Percentiles rank a stretch among this genome's conserved stretches.
These are phyloP conservation scores for Lordiphosa mommai DNA, from an alignment of 1,140 invertebrate genomes.

Conservation along the genomic window DNA sequence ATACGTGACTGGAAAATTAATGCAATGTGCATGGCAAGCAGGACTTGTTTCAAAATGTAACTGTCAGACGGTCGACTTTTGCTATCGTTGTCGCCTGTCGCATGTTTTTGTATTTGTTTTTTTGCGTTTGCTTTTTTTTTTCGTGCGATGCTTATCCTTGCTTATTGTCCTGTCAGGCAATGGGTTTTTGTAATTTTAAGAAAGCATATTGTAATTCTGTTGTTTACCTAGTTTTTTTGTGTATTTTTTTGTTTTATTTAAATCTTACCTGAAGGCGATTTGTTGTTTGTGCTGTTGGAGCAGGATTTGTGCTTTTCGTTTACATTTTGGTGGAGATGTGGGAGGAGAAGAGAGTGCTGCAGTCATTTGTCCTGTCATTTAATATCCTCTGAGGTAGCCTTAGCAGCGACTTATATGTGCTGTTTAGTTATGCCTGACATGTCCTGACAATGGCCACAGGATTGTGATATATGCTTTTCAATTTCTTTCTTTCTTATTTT, in stretches of 20 bases:
- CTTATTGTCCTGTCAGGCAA: constrained; percentile 67
- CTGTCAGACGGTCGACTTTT: constrained; percentile 39
- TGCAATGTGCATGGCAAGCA: constrained; percentile 49
- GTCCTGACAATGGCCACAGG: constrained; percentile 47
- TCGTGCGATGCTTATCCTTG: constrained; percentile 58
- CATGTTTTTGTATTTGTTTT: constrained; percentile 31
- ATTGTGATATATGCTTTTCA: constrained; percentile 69
- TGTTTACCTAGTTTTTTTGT: constrained; percentile 51
- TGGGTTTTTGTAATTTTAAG: constrained; percentile 55
- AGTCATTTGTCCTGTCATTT: constrained; percentile 71
- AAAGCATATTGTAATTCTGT: constrained; percentile 75
- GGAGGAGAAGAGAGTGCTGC: constrained; percentile 18
- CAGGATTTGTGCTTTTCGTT: constrained; percentile 47
- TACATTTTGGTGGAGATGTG: constrained; percentile 1
- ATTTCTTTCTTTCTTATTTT: constrained; percentile 28
- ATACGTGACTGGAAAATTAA: constrained; percentile 75
- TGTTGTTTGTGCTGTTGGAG: constrained; percentile 27
- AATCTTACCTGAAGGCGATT: constrained; percentile 59
- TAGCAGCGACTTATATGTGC: constrained; percentile 58
- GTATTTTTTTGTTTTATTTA: constrained; percentile 36
- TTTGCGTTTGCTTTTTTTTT: constrained; percentile 47
- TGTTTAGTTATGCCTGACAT: constrained; percentile 61
- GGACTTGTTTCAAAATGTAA: constrained; percentile 18
- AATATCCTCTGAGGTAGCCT: constrained; percentile 57
- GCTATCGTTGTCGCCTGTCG: constrained; percentile 45